Conservation (phyloP, 2,113 vertebrate genomes). For the Mormyrus iriodes region DNA sequence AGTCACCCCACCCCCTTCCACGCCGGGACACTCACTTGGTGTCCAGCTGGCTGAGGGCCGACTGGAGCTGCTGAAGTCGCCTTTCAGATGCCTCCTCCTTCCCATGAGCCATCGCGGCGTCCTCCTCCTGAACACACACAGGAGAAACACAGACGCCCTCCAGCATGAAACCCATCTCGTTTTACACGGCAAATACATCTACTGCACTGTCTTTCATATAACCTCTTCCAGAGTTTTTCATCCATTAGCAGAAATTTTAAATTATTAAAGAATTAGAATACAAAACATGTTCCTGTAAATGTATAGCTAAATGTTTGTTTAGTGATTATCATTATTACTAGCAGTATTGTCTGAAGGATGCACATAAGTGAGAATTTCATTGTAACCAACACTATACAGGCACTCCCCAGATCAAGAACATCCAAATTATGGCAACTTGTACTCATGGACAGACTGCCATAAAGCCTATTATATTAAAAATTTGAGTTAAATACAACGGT, state of each 20-base stretch:
- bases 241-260: background rate
- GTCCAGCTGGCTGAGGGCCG: slow-evolving; percentile 71
- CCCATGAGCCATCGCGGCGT: slow-evolving; percentile 60
- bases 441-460: too few species aligned
- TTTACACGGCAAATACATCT: slow-evolving; percentile 13
- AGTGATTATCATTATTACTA: too few species aligned
- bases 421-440: too few species aligned
- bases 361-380: too few species aligned
- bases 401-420: too few species aligned
- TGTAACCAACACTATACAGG: too few species aligned
- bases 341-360: too few species aligned
- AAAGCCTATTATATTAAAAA: too few species aligned
- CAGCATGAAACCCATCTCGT: background rate
- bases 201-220: slow-evolving; percentile 8
- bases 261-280: background rate
- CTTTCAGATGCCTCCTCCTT: slow-evolving; percentile 75
- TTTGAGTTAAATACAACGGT: too few species aligned
- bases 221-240: background rate
- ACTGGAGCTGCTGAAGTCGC: slow-evolving; percentile 72
- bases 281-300: background rate
- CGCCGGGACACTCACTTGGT: slow-evolving; percentile 59
- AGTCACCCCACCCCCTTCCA: background rate
- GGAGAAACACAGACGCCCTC: slow-evolving; percentile 17
- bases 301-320: background rate
- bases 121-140: slow-evolving; percentile 72